A percentile compares a stretch with the other conserved stretches of the same genome.
These are phyloP conservation scores for Candoia aspera DNA, from an alignment of 2,113 vertebrate genomes.

Conservation along the genomic window DNA sequence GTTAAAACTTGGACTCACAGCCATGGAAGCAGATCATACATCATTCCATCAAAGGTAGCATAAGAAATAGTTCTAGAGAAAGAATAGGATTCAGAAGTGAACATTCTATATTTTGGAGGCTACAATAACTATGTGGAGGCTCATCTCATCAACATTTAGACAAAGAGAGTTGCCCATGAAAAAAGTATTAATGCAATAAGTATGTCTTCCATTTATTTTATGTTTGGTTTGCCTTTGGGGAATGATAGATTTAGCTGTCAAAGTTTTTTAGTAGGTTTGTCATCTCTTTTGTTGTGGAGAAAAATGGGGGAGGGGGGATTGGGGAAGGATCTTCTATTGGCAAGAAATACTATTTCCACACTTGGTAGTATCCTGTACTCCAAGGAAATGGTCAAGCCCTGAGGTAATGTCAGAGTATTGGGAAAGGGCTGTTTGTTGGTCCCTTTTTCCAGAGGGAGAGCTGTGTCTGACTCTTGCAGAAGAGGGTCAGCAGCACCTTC, in stretches of 20 bases:
- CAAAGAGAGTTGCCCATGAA: background rate
- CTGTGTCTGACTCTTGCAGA: background rate
- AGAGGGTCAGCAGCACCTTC: background rate
- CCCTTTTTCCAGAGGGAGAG: background rate
- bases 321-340: background rate
- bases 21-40: background rate
- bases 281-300: background rate
- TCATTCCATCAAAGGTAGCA: background rate
- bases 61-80: background rate
- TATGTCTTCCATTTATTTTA: background rate
- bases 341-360: background rate
- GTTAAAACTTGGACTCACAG: background rate
- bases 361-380: background rate
- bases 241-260: background rate
- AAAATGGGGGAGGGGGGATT: background rate
- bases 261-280: background rate
- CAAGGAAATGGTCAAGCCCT: background rate
- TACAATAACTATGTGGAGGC: too few species aligned
- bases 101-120: background rate
- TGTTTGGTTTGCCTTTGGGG: background rate
- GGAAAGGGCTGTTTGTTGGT: background rate
- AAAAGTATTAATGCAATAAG: background rate
- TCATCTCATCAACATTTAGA: background rate
- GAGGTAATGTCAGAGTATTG: background rate
- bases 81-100: background rate